A percentile compares a stretch with the other conserved stretches of the same genome.
phyloP scores from a whole-genome alignment of 2,888 invertebrate genomes.

The Oscheius sp. region DNA sequence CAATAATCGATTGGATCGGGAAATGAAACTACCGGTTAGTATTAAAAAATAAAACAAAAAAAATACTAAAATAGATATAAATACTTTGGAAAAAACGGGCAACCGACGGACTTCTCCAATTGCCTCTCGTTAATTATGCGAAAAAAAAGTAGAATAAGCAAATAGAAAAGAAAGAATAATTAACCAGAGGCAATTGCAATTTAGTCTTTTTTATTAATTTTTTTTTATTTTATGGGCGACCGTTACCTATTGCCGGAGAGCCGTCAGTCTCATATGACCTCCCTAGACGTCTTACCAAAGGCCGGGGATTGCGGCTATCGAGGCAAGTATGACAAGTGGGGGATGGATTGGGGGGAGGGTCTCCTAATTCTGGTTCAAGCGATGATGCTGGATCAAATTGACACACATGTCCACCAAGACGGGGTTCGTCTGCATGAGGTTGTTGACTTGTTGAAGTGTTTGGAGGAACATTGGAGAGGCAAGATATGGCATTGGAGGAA shows the following conservation, averaged over 20 bases:
- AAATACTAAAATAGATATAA: neutral
- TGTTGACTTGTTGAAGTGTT: neutral
- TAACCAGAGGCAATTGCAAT: slow-evolving; percentile 5
- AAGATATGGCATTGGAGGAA: neutral
- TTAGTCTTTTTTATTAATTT: neutral
- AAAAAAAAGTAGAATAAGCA: neutral
- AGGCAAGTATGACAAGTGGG: neutral
- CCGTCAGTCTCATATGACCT: slow-evolving; percentile 25
- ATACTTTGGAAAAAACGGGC: neutral
- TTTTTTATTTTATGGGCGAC: neutral
- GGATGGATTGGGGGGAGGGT: neutral
- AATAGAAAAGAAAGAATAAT: neutral
- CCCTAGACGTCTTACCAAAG: slow-evolving; percentile 10
- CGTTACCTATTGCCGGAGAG: slow-evolving; percentile 6
- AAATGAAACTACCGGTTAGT: neutral
- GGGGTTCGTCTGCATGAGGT: slow-evolving; percentile 9
- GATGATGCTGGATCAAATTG: neutral
- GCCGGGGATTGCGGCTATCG: slow-evolving; percentile 19
- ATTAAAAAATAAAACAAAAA: neutral
- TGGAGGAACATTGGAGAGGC: neutral
- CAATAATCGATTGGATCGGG: neutral
- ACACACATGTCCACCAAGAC: slow-evolving; percentile 1
- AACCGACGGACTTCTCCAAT: neutral
- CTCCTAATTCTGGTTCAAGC: neutral
- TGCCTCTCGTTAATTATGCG: neutral